phyloP scores from a whole-genome alignment of 2,888 invertebrate genomes.

The Crossocerus cetratus region DNA sequence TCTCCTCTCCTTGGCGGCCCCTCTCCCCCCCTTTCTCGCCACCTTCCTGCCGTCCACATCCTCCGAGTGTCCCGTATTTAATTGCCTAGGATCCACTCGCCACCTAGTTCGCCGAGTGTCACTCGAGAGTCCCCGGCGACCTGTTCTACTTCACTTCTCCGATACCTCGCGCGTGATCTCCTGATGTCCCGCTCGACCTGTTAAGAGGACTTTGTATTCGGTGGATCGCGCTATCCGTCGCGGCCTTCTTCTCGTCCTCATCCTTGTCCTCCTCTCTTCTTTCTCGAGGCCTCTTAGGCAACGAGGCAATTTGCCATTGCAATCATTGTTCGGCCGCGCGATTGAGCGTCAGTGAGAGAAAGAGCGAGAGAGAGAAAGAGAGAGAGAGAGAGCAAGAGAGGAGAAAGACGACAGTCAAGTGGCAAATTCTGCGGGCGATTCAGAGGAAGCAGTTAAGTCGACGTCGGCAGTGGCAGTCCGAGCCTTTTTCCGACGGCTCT shows the following conservation, averaged over 20 bases:
- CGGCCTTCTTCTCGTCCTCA: not conserved
- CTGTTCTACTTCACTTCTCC: no score
- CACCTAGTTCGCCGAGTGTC: not conserved
- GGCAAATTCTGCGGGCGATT: not conserved
- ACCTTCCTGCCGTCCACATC: no score
- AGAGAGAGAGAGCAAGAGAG: not conserved
- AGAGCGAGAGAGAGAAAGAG: not conserved
- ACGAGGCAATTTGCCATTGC: not conserved
- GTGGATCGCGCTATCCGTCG: not conserved
- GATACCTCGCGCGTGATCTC: no score
- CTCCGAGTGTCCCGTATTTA: no score
- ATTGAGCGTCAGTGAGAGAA: not conserved
- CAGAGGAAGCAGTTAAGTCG: not conserved
- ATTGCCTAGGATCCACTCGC: no score
- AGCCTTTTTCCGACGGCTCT: not conserved
- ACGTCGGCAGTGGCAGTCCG: not conserved
- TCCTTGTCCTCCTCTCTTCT: not conserved
- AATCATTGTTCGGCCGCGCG: conserved; percentile 1
- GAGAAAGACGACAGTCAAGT: not conserved
- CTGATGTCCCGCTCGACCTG: no score
- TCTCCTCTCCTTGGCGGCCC: not conserved
- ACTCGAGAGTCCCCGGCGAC: no score
- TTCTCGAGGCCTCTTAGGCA: not conserved
- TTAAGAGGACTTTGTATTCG: no score
- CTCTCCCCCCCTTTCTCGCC: not conserved